A percentile compares a stretch with the other conserved stretches of the same genome.
These are phyloP conservation scores for Suricata suricatta DNA, from an alignment of 2,113 vertebrate species.

Conservation along the genomic window DNA sequence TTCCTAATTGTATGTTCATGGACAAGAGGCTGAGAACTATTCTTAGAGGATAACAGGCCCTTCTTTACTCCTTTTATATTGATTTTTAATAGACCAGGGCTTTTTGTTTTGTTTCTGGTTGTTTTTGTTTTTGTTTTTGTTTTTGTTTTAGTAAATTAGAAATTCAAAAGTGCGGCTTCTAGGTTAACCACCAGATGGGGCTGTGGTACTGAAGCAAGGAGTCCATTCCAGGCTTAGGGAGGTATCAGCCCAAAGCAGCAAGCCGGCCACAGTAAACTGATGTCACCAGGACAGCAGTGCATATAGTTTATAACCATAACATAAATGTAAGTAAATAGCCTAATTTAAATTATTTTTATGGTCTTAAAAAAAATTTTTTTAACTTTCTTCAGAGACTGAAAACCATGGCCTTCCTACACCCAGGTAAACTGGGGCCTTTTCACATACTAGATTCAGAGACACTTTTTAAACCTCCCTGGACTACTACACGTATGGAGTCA, in stretches of 20 bases:
- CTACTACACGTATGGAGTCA: neutral
- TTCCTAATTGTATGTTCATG: neutral
- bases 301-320: neutral
- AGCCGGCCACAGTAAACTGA: neutral
- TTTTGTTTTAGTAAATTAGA: neutral
- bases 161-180: neutral
- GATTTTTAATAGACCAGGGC: neutral
- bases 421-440: neutral
- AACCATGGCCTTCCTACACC: neutral
- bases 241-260: neutral
- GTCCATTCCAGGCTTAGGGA: fast-evolving
- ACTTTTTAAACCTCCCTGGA: neutral
- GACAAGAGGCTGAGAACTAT: neutral
- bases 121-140: neutral
- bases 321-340: neutral
- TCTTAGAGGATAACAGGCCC: neutral
- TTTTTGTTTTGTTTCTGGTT: neutral
- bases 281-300: neutral
- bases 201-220: neutral
- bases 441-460: neutral
- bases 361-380: neutral
- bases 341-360: neutral
- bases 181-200: conserved; percentile 48
- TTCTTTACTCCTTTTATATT: neutral
- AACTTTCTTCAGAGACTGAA: neutral